Evolutionary conservation across 1,140 invertebrate species (phyloP).

Genomic region (Platyscapa corneri): DNA sequence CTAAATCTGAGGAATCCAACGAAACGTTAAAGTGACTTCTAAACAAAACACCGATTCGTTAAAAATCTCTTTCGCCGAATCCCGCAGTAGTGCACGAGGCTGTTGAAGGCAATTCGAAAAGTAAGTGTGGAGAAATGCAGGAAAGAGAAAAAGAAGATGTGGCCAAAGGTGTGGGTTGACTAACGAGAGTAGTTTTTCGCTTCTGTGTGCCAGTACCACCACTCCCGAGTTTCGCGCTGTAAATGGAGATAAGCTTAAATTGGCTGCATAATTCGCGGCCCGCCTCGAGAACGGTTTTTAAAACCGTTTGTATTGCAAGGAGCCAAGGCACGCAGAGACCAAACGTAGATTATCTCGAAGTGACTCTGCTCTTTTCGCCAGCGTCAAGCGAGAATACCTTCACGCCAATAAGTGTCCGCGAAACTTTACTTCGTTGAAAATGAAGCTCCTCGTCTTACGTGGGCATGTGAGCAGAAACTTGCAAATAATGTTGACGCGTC

Average conservation of each 20-base stretch:
- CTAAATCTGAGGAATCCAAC: not conserved
- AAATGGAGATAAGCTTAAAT: slow-evolving; percentile 58
- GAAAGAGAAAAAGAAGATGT: not conserved
- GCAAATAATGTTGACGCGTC: no score
- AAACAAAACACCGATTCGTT: not conserved
- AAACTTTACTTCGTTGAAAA: not conserved
- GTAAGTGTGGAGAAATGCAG: not conserved
- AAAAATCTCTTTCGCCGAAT: not conserved
- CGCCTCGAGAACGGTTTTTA: slow-evolving; percentile 26
- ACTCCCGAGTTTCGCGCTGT: not conserved
- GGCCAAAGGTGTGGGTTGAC: slow-evolving; percentile 42
- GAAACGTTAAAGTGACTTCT: not conserved
- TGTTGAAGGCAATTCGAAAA: not conserved
- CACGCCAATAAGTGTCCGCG: not conserved
- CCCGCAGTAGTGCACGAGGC: not conserved
- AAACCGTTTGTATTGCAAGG: not conserved
- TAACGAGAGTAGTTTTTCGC: slow-evolving; percentile 54
- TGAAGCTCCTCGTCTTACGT: not conserved
- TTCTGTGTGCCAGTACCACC: not conserved
- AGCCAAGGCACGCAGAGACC: not conserved
- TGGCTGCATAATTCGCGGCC: slow-evolving; percentile 18
- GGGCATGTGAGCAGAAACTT: no score
- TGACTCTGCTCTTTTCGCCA: slow-evolving; percentile 20
- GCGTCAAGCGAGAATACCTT: not conserved
- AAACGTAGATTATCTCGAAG: slow-evolving; percentile 32